Evolutionary conservation across 2,797 vertebrate genomes (phyloP), one percentile per base, ranked within the genome.

Genomic region (Alcedo quadribrachys): DNA sequence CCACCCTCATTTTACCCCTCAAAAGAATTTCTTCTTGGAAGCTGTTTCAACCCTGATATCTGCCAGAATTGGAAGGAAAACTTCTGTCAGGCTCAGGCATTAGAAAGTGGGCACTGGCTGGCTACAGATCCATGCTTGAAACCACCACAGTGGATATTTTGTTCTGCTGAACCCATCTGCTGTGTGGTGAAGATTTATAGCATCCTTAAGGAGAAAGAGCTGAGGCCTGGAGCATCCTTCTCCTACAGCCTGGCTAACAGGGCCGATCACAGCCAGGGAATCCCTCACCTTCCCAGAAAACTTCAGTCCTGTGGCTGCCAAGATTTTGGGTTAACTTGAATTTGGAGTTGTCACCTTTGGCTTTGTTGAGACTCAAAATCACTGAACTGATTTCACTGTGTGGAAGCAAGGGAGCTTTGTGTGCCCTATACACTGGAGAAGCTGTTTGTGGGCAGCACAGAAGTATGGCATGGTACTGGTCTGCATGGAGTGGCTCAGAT

Each of bases 371-470:
- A 53, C 66, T 80, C 2, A 0, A 15, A 55, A 30, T 40, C 21
- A 0, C 19, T 35, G 60, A 42, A 14, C n/a, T 22, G 51, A 13
- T 5, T 18, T n/a, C 30, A 8, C 33, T 4, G 27, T 5, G 0
- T 5, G 0, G 1, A 40, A 66, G 76, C 18, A 4, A 40, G 32
- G 69, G 8, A 16, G 4, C 6, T 3, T 25, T 8, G 1, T 51
- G 76, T 42, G 63, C 35, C 5, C 32, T 0, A 1, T 0, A 0
- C 12, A 1, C 9, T 3, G 22, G 37, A 48, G 30, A 19, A 22
- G 43, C 48, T 18, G 43, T 9, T 14, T 17, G 6, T 40, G 13
- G 48, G 7, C 0, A 1, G 58, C 27, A 51, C 50, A 51, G 24
- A 50, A 50, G 15, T 2, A 5, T 1, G 1, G 30, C 8, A 1